A percentile compares a stretch with the other conserved stretches of the same genome.
Conservation (phyloP, 1,140 invertebrate species). For the Trigoniulus corallinus region DNA sequence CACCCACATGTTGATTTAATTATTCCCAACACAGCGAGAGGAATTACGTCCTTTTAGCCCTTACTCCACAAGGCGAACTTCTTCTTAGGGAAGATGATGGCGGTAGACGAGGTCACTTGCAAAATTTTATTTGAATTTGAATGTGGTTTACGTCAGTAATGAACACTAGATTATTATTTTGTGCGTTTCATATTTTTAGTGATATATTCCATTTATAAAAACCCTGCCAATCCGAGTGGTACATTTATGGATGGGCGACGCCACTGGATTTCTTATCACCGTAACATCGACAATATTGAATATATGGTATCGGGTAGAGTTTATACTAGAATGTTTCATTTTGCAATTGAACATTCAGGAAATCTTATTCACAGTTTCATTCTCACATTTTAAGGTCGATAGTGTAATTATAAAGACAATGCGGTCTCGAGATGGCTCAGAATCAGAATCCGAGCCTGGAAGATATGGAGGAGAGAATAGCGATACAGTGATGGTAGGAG, state of each 20-base stretch:
- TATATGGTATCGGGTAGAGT: constrained; percentile 22
- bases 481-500: constrained; percentile 61
- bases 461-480: constrained; percentile 5
- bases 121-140: constrained; percentile 8
- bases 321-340: too few relatives aligned
- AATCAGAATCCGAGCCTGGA: too few relatives aligned
- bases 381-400: too few relatives aligned
- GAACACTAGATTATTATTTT: constrained; percentile 1
- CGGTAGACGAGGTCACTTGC: constrained; percentile 2
- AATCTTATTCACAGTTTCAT: too few relatives aligned
- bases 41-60: constrained; percentile 51
- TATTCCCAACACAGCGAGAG: constrained; percentile 4
- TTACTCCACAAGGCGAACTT: constrained; percentile 60
- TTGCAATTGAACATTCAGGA: too few relatives aligned
- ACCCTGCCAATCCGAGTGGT: constrained; percentile 7
- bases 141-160: neutral
- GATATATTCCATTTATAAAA: constrained; percentile 8
- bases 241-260: constrained; percentile 11
- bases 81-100: constrained; percentile 62
- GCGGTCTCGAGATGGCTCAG: too few relatives aligned
- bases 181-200: constrained; percentile 10
- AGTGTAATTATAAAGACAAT: too few relatives aligned
- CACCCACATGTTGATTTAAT: neutral
- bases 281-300: constrained; percentile 48
- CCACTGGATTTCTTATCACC: constrained; percentile 68